phyloP scores from a whole-genome alignment of 64 coral and sea anemone species.

The Catalaphyllia jardinei region DNA sequence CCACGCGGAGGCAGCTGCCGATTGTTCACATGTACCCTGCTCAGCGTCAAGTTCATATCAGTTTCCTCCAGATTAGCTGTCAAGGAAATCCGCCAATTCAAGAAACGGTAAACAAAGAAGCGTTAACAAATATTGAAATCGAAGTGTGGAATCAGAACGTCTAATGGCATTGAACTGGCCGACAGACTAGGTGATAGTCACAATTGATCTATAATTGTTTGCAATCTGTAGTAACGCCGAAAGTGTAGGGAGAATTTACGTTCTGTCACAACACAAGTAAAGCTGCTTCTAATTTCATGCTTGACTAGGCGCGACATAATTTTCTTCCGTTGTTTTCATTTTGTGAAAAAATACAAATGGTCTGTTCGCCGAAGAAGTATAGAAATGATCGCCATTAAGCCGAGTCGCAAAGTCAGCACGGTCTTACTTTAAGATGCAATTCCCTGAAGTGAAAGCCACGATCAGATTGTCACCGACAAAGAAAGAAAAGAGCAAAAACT shows the following conservation, averaged over 20 bases:
- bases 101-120: conserved; percentile 1
- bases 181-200: not conserved
- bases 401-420: not conserved
- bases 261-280: not conserved
- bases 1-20: not conserved
- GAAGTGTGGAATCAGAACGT: no score
- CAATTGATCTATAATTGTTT: not conserved
- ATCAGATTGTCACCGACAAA: conserved; percentile 24
- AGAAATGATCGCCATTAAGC: not conserved
- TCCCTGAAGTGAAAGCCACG: conserved; percentile 18
- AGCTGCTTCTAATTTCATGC: conserved; percentile 30
- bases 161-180: not conserved
- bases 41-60: not conserved
- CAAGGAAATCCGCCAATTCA: not conserved
- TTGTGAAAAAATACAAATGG: not conserved
- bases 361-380: not conserved
- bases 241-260: not conserved
- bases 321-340: conserved; percentile 16
- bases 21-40: not conserved
- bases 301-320: conserved; percentile 36
- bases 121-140: not conserved
- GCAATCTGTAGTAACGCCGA: not conserved
- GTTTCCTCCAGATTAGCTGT: not conserved
- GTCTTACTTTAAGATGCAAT: not conserved
- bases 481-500: not conserved